Evolutionary conservation across 2,797 vertebrate species (phyloP).

Genomic region (Gallinago nigripennis): DNA sequence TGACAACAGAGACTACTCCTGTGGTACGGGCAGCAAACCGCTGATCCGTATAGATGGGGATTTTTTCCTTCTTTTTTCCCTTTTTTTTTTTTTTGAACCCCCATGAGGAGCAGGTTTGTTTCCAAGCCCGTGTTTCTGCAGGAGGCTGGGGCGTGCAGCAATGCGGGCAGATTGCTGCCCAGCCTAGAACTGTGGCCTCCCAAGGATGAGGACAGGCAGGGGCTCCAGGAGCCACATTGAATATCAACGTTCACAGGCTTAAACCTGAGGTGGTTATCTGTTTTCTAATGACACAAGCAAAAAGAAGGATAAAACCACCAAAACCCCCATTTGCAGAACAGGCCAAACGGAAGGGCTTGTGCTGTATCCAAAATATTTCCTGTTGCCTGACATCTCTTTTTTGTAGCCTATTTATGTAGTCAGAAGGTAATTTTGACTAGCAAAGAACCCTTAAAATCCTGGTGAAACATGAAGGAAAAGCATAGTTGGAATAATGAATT

Average conservation of each 20-base stretch:
- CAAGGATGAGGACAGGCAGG: background rate
- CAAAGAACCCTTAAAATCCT: background rate
- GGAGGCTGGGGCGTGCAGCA: background rate
- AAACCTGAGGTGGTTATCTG: background rate
- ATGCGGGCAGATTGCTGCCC: background rate
- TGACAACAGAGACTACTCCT: background rate
- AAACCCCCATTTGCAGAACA: background rate
- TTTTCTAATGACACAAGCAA: background rate
- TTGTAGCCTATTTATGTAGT: background rate
- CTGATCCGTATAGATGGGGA: background rate
- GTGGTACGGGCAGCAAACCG: rapidly evolving
- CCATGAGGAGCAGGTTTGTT: background rate
- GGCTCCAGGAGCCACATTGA: rapidly evolving
- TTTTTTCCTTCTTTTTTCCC: background rate
- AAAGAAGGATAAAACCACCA: background rate
- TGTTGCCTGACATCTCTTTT: background rate
- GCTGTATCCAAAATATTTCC: background rate
- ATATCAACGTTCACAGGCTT: background rate
- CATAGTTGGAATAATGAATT: background rate
- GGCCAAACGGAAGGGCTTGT: background rate
- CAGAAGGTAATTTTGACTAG: background rate
- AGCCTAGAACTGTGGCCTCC: background rate
- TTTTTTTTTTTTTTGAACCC: background rate
- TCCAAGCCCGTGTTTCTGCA: background rate
- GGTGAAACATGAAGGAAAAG: background rate